These are phyloP conservation scores for Chloroceryle amazona DNA, from an alignment of 2,797 vertebrate species.

Conservation along the genomic window DNA sequence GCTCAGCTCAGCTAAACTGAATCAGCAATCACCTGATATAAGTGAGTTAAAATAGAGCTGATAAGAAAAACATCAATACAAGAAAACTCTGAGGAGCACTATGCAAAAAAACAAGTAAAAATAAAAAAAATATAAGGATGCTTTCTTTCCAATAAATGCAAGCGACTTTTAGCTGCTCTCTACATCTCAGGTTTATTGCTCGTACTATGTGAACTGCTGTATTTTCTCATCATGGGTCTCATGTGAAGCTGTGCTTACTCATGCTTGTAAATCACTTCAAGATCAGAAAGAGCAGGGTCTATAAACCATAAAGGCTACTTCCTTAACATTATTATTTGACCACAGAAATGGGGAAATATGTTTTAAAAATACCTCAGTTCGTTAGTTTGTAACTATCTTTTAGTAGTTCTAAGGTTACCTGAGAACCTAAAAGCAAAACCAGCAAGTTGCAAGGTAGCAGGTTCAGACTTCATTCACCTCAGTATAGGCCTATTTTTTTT, in stretches of 20 bases:
- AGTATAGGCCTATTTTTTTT: background rate
- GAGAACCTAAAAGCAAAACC: background rate
- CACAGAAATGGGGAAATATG: constrained; percentile 4
- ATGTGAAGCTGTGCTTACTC: constrained; percentile 22
- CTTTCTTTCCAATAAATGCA: background rate
- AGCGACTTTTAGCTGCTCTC: constrained; percentile 8
- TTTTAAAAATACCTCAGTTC: constrained; percentile 14
- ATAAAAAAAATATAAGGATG: background rate
- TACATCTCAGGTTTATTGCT: background rate
- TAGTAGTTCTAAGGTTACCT: background rate
- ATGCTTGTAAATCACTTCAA: constrained; percentile 27
- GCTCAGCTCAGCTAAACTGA: background rate
- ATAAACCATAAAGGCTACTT: constrained; percentile 22
- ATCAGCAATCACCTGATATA: background rate
- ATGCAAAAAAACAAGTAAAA: background rate
- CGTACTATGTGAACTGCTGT: background rate
- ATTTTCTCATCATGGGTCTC: background rate
- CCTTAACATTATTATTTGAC: background rate
- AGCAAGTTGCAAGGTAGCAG: background rate
- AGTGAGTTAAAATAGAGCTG: background rate
- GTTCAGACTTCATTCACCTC: background rate
- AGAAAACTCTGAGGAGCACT: background rate
- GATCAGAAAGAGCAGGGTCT: constrained; percentile 6
- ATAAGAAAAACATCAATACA: background rate
- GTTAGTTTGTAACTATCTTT: background rate